phyloP scores from a whole-genome alignment of 2,797 vertebrate genomes.

The Acomys russatus region DNA sequence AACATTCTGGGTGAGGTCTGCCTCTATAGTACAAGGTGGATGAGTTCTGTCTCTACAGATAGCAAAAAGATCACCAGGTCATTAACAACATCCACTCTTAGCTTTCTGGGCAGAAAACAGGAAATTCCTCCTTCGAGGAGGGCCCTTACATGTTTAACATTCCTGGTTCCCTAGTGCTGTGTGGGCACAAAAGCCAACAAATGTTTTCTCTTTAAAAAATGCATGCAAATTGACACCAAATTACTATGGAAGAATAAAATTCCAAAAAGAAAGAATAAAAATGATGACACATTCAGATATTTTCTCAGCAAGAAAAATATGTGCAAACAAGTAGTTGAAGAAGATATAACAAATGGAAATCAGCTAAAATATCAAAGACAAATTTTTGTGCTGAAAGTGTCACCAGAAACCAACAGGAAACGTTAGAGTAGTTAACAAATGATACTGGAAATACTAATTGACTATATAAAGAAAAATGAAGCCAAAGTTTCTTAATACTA shows the following conservation, averaged over 20 bases:
- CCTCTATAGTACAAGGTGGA: neutral
- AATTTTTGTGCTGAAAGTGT: conserved; percentile 42
- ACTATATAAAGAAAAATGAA: conserved; percentile 62
- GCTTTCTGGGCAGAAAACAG: neutral
- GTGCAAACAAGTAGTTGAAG: conserved; percentile 29
- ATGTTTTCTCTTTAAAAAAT: neutral
- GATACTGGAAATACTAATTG: conserved; percentile 37
- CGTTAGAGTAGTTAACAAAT: conserved; percentile 23
- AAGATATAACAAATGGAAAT: conserved; percentile 49
- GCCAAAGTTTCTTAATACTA: conserved; percentile 31
- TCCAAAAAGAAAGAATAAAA: conserved; percentile 41
- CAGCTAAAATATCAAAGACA: conserved; percentile 41
- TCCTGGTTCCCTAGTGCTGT: neutral
- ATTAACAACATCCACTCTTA: neutral
- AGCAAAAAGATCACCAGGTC: neutral
- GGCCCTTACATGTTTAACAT: neutral
- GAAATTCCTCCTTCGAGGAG: neutral
- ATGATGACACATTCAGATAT: conserved; percentile 21
- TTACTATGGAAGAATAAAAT: conserved; percentile 45
- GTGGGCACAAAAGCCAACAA: neutral
- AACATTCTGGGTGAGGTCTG: neutral
- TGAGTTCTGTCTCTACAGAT: neutral
- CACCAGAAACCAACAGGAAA: conserved; percentile 56
- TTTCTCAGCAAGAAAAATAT: conserved; percentile 64
- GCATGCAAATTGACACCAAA: neutral